These are phyloP conservation scores for Catagonus wagneri DNA, from an alignment of 2,113 vertebrate species.

Conservation along the genomic window DNA sequence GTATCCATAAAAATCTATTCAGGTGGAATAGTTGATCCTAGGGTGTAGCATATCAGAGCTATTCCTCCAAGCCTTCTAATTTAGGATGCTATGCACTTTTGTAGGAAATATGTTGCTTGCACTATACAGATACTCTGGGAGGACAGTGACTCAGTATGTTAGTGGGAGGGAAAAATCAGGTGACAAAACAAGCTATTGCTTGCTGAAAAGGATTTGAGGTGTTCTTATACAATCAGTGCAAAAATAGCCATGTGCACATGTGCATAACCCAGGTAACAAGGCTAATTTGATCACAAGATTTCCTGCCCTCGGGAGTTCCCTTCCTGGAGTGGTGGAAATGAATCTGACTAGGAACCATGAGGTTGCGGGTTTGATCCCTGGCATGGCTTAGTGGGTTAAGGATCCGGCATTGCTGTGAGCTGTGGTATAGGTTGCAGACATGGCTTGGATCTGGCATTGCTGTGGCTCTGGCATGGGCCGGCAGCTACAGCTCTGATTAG, in stretches of 20 bases:
- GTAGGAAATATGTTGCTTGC: neutral
- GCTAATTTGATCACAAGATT: constrained; percentile 26
- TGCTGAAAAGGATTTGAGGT: constrained; percentile 56
- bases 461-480: too few relatives aligned
- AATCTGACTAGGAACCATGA: too few relatives aligned
- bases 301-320: too few relatives aligned
- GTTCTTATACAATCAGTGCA: constrained; percentile 39
- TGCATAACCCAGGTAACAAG: constrained; percentile 60
- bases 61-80: neutral
- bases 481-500: too few relatives aligned
- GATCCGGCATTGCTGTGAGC: too few relatives aligned
- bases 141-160: constrained; percentile 43
- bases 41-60: neutral
- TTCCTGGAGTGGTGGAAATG: too few relatives aligned
- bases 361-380: too few relatives aligned
- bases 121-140: constrained; percentile 27
- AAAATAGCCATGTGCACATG: constrained; percentile 57
- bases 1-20: neutral
- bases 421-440: too few relatives aligned
- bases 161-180: constrained; percentile 42
- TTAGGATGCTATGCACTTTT: neutral
- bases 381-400: too few relatives aligned
- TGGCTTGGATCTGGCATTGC: too few relatives aligned
- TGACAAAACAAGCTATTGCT: constrained; percentile 50
- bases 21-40: neutral